Evolutionary conservation across 2,797 vertebrate species (phyloP).

Genomic region (Cheracebus regulus): DNA sequence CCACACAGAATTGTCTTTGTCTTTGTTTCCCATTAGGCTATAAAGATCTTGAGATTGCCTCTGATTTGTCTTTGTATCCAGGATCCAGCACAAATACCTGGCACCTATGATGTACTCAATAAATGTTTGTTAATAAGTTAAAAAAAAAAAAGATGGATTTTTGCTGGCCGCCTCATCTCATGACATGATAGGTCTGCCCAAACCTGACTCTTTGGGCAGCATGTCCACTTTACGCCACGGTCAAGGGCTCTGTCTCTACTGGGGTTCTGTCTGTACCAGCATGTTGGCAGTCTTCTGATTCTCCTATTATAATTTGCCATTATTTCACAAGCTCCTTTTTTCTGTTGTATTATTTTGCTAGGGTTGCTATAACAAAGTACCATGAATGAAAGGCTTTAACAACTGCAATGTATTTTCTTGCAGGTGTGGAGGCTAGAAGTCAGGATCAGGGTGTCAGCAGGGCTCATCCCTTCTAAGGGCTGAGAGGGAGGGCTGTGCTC

Average conservation of each 20-base stretch:
- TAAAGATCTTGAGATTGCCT: neutral
- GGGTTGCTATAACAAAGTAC: neutral
- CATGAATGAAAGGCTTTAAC: neutral
- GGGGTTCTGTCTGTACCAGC: no score
- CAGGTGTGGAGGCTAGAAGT: neutral
- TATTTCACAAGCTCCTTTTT: neutral
- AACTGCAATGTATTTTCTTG: neutral
- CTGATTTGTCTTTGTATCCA: slow-evolving; percentile 13
- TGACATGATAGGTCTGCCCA: neutral
- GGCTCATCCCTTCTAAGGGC: no score
- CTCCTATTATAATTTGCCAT: neutral
- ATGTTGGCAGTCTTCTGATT: neutral
- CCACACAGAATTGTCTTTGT: neutral
- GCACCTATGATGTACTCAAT: neutral
- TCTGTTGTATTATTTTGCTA: no score
- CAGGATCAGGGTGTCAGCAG: neutral
- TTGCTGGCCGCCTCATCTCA: neutral
- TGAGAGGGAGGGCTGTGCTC: neutral
- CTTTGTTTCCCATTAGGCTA: neutral
- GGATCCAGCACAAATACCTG: neutral
- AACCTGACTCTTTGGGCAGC: no score
- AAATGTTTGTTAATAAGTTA: neutral
- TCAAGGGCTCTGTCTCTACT: neutral
- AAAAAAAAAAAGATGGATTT: neutral
- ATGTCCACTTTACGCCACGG: rapidly evolving